Conservation (phyloP, 2,888 invertebrate species). For the Caenorhabditis macrosperma region DNA sequence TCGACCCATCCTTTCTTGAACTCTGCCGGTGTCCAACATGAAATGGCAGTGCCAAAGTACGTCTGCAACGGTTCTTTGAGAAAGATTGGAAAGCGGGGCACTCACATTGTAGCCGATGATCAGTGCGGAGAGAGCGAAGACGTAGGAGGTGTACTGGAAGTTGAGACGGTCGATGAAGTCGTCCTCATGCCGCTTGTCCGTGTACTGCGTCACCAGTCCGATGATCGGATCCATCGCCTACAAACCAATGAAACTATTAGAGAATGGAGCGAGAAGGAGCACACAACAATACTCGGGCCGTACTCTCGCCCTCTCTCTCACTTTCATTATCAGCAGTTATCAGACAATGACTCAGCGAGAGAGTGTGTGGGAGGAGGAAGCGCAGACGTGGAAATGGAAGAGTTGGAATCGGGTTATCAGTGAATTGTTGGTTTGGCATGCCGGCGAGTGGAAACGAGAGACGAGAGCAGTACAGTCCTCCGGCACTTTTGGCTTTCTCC, state of each 20-base stretch:
- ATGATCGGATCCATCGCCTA: conserved; percentile 60
- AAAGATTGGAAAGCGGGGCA: background rate
- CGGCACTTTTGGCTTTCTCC: background rate
- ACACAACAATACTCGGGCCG: conserved; percentile 12
- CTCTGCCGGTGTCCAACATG: conserved; percentile 79
- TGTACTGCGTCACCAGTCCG: conserved; percentile 40
- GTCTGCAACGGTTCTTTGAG: conserved; percentile 18
- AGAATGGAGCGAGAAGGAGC: background rate
- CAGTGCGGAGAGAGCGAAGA: conserved; percentile 81
- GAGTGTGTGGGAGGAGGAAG: conserved; percentile 38
- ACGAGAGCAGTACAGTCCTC: background rate
- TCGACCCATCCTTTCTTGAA: conserved; percentile 81
- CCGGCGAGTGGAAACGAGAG: conserved; percentile 13
- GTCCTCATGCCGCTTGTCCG: conserved; percentile 76
- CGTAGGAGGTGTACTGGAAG: conserved; percentile 81
- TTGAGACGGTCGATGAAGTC: conserved; percentile 82
- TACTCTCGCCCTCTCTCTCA: conserved; percentile 1
- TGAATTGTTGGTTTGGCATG: conserved; percentile 28
- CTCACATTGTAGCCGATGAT: conserved; percentile 75
- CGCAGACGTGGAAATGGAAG: conserved; percentile 10
- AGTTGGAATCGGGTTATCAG: conserved; percentile 41
- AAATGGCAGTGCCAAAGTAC: conserved; percentile 73
- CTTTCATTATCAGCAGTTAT: conserved; percentile 42
- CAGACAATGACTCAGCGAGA: conserved; percentile 34
- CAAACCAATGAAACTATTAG: background rate